These are phyloP conservation scores for Drosophila varians DNA, from an alignment of 1,140 invertebrate species.

Conservation along the genomic window DNA sequence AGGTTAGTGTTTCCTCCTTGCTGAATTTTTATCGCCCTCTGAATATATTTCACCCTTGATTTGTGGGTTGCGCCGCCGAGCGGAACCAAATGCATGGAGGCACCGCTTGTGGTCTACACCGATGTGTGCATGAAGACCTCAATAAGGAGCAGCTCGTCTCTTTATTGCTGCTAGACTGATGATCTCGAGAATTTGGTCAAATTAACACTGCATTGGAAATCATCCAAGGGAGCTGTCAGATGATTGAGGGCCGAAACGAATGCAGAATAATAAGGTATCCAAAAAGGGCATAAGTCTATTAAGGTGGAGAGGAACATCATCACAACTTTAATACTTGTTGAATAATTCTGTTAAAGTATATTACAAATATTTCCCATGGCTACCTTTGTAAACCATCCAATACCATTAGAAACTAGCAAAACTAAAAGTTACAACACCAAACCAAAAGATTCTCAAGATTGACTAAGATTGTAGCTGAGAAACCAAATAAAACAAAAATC, in stretches of 20 bases:
- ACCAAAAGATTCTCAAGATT: slow-evolving; percentile 39
- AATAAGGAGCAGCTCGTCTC: slow-evolving; percentile 20
- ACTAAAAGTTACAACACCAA: slow-evolving; percentile 46
- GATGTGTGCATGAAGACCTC: slow-evolving; percentile 8
- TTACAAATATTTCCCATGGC: too few relatives aligned
- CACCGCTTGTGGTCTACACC: slow-evolving; percentile 6
- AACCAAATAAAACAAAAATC: slow-evolving; percentile 50
- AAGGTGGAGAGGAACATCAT: background rate
- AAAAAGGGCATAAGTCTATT: background rate
- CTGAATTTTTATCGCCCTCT: slow-evolving; percentile 53
- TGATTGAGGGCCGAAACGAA: background rate
- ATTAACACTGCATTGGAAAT: slow-evolving; percentile 62
- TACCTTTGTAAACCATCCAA: too few relatives aligned
- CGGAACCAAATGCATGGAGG: slow-evolving; percentile 35
- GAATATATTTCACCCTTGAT: slow-evolving; percentile 79
- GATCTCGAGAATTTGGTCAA: slow-evolving; percentile 66
- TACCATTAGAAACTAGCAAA: too few relatives aligned
- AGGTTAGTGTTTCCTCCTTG: slow-evolving; percentile 21
- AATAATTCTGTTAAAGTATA: too few relatives aligned
- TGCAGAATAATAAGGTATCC: background rate
- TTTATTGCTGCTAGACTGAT: slow-evolving; percentile 46
- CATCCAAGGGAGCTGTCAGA: background rate
- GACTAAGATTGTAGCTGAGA: slow-evolving; percentile 20
- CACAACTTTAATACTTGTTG: too few relatives aligned
- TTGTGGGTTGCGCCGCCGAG: slow-evolving; percentile 53